Conservation (phyloP, 2,113 vertebrate species). For the Taxidea taxus region DNA sequence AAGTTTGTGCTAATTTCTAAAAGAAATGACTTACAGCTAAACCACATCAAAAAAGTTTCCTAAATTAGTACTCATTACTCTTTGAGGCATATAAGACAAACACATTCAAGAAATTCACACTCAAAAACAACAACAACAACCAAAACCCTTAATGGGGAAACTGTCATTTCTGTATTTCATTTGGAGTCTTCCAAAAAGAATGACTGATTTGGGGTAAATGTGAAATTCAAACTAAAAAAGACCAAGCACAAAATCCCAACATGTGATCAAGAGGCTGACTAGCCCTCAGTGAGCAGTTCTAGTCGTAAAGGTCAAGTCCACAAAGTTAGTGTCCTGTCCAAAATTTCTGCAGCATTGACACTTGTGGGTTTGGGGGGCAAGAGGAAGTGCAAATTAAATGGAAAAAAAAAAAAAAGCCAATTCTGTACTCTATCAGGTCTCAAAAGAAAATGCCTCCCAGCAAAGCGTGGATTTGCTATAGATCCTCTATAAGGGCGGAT, state of each 20-base stretch:
- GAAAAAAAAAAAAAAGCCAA: not conserved
- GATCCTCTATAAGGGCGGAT: not conserved
- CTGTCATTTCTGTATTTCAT: not conserved
- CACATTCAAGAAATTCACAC: not conserved
- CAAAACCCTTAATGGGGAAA: not conserved
- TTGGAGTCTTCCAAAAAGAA: constrained; percentile 13
- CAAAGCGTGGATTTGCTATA: not conserved
- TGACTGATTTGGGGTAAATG: not conserved
- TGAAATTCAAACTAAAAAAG: not conserved
- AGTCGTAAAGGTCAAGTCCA: not conserved
- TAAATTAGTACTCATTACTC: not conserved
- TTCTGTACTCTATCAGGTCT: not conserved
- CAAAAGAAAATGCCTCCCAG: not conserved
- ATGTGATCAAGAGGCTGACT: not conserved
- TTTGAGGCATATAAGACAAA: not conserved
- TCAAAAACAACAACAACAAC: not conserved
- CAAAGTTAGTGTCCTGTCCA: not conserved
- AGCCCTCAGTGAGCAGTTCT: not conserved
- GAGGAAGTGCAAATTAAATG: not conserved
- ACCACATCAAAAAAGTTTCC: not conserved
- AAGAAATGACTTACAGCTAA: not conserved
- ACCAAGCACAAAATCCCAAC: not conserved
- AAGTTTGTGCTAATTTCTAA: not conserved
- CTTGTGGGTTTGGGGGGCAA: not conserved
- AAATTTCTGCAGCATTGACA: not conserved